Evolutionary conservation across 1,140 invertebrate species (phyloP).

Genomic region (Drosophila triauraria): DNA sequence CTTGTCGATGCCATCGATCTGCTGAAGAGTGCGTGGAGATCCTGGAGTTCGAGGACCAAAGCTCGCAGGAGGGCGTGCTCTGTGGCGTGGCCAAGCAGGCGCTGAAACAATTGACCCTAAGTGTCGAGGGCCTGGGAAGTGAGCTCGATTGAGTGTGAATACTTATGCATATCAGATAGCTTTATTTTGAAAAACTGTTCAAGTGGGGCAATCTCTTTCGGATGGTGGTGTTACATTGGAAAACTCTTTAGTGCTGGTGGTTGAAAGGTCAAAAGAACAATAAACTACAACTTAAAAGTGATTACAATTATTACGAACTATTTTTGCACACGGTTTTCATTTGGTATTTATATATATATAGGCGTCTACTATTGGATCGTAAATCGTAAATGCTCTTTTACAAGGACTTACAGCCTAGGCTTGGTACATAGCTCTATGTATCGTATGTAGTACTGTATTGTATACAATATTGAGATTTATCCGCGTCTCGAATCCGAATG

Average conservation of each 20-base stretch:
- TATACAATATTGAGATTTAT: constrained; percentile 38
- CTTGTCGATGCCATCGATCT: constrained; percentile 88
- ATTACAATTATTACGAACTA: constrained; percentile 62
- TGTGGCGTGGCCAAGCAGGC: constrained; percentile 88
- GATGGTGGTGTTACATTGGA: constrained; percentile 37
- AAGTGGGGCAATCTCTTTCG: constrained; percentile 21
- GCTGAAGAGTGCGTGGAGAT: constrained; percentile 88
- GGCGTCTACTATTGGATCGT: constrained; percentile 24
- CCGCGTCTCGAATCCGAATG: constrained; percentile 19
- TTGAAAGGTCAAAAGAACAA: constrained; percentile 28
- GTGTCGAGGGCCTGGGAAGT: constrained; percentile 86
- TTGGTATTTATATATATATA: constrained; percentile 46
- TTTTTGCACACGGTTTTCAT: constrained; percentile 49
- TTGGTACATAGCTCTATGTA: constrained; percentile 15
- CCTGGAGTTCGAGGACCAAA: constrained; percentile 88
- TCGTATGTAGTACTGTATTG: constrained; percentile 16
- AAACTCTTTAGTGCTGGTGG: constrained; percentile 19
- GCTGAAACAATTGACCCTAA: constrained; percentile 87
- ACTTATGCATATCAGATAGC: constrained; percentile 42
- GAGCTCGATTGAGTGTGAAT: constrained; percentile 49
- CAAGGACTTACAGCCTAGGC: constrained; percentile 26
- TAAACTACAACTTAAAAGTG: constrained; percentile 36
- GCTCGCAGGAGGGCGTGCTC: constrained; percentile 90
- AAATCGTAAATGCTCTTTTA: constrained; percentile 58
- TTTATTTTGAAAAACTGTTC: constrained; percentile 58